Base-by-base conservation (phyloP, 2,113 vertebrate genomes). In the Festucalex cinctus region DNA sequence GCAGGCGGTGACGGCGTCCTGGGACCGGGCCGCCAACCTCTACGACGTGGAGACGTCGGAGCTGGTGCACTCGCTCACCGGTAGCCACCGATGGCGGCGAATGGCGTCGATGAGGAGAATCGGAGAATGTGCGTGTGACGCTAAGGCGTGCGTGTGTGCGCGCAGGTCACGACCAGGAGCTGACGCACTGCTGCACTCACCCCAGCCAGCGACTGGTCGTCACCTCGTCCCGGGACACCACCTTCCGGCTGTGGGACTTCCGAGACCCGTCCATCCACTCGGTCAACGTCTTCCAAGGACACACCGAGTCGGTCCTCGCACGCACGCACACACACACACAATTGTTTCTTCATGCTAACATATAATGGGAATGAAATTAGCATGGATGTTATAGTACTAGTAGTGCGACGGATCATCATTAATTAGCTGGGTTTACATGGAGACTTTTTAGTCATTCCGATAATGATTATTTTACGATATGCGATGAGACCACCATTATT, bases 231-330 rank as follows among this genome's bases (percentile, higher is more conserved):
- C 94, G 97, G 1, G 97, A 98, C 88, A 98, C 97, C 74, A 98
- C 97, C 71, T 98, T 98, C 86, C 94, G 97, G 3, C 94, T 98
- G 39, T 98, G 97, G 97, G 97, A 98, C 89, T 98, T 98, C 92
- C 94, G 97, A 91, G 97, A 98, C 88, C 97, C 97, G 66, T 96
- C 96, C 85, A 98, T 98, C 88, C 97, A 98, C 92, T 98, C 97
- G 6, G 96, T 98, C 87, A 98, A 98, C 69, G 97, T 98, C 84
- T 98, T 98, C 89, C 97, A 98, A 91, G 97, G 97, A 74, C 97
- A 98, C 92, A 98, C 97, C 0, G 97, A 98, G 97, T 98, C 86
- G 94, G 96, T 95, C 48, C 35, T 36, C 48, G 5, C 0, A 20
- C 20, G 53, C 32, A 65, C 20, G 22, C 46, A 48, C 26, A 46